phyloP scores from a whole-genome alignment of 1,140 invertebrate genomes.

The Probaryconus sp. region DNA sequence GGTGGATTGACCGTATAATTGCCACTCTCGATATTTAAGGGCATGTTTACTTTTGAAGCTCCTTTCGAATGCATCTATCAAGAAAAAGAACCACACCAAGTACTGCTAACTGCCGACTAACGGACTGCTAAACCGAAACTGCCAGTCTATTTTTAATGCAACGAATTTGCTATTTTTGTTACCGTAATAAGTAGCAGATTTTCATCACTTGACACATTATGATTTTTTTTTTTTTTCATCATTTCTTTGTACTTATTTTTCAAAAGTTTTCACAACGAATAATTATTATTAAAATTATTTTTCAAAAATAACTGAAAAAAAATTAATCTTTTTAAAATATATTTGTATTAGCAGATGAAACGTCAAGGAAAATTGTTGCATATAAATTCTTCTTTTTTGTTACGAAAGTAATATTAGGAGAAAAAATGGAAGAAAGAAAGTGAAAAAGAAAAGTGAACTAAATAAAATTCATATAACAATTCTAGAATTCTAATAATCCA shows the following conservation, averaged over 20 bases:
- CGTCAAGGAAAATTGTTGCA: too few relatives aligned
- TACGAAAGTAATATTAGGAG: too few relatives aligned
- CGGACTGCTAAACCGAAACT: not conserved
- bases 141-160: slow-evolving; percentile 44
- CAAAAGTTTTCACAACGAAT: too few relatives aligned
- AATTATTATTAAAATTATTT: too few relatives aligned
- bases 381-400: too few relatives aligned
- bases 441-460: not conserved
- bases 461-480: not conserved
- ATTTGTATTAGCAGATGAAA: too few relatives aligned
- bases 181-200: not conserved
- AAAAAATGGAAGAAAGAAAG: too few relatives aligned
- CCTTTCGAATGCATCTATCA: slow-evolving; percentile 32
- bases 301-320: too few relatives aligned
- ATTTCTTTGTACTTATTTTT: slow-evolving; percentile 1
- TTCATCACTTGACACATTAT: not conserved
- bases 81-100: slow-evolving; percentile 32
- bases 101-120: slow-evolving; percentile 16
- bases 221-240: not conserved
- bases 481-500: too few relatives aligned
- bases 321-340: too few relatives aligned
- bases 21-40: slow-evolving; percentile 75
- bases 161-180: slow-evolving; percentile 38
- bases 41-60: slow-evolving; percentile 65
- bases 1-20: slow-evolving; percentile 74